Percentiles rank a stretch among this genome's conserved stretches.
These are phyloP conservation scores for Urechis unicinctus DNA, from an alignment of 2,888 invertebrate genomes.

Conservation along the genomic window DNA sequence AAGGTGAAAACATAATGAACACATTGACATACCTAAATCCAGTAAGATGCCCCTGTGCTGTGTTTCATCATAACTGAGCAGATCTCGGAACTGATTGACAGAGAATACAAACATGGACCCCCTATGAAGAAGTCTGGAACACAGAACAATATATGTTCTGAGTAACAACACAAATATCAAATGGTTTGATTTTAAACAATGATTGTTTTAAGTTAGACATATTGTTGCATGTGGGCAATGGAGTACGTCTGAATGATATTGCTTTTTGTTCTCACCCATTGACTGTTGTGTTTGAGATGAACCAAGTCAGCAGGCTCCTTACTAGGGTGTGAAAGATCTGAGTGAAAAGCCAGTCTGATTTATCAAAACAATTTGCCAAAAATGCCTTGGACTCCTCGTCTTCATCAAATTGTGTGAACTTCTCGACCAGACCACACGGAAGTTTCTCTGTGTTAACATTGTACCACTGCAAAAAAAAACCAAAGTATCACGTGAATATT, in stretches of 20 bases:
- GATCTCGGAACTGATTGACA: conserved; percentile 66
- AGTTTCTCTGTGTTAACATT: conserved; percentile 26
- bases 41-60: conserved; percentile 53
- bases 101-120: conserved; percentile 98
- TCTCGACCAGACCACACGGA: conserved; percentile 28
- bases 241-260: too few relatives aligned
- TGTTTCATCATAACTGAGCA: conserved; percentile 49
- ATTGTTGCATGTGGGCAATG: too few relatives aligned
- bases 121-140: conserved; percentile 68
- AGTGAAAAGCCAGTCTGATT: conserved; percentile 77
- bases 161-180: not conserved
- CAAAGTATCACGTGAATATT: too few relatives aligned
- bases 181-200: not conserved
- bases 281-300: conserved; percentile 90
- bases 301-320: conserved; percentile 75
- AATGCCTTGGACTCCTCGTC: conserved; percentile 72
- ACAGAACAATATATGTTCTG: not conserved
- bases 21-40: conserved; percentile 59
- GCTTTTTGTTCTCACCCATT: conserved; percentile 88
- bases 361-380: conserved; percentile 67
- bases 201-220: not conserved
- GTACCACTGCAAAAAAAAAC: conserved; percentile 40
- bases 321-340: conserved; percentile 86
- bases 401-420: conserved; percentile 44
- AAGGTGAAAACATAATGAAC: conserved; percentile 53